Base-by-base conservation (phyloP, 2,888 invertebrate species). In the Eulithis prunata region DNA sequence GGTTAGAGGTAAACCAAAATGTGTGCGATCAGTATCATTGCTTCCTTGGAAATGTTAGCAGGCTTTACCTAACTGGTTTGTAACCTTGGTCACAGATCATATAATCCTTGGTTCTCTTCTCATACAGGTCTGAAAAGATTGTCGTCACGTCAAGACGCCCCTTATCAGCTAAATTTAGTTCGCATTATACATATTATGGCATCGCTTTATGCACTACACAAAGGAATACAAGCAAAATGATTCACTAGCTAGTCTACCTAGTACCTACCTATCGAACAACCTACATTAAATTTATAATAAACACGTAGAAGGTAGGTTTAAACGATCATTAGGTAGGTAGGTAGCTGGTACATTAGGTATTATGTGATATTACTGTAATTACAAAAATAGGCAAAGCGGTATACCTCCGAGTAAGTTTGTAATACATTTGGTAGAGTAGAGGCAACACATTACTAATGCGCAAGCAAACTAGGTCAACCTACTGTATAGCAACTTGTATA, bases 401-500 rank as follows among this genome's bases (percentile, higher is more conserved):
- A 69, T 75, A 32, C 32, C 6, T 32, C 21, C 21, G 6, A 32
- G 32, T 32, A 32, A 6, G 2, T 32, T 32, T 32, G 6, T 32
- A 73, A 77, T 78, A 65, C 68, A 57, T 64, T 69, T 66, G 59
- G 73, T 73, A 74, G 70, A 70, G 5, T 5, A 32, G 32, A 32
- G 21, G 21, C 64, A 64, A 64, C 62, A 56, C 28, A 49, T 12
- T 28, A 60, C 41, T 71, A 66, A 75, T 68, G 75, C 75, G 76
- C 73, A 72, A 68, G 76, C 73, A 72, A 68, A 61, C 61, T 68
- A 51, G 77, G 75, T 82, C 81, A 68, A 52, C 54, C 63, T 61
- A 47, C 66, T 84, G 82, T 83, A 80, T 79, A 82, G 21, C 21
- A 21, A 41, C 41, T 41, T 41, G 41, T 41, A 41, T 41, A 41